phyloP scores from a whole-genome alignment of 2,113 vertebrate genomes.

The Gymnorhina tibicen region DNA sequence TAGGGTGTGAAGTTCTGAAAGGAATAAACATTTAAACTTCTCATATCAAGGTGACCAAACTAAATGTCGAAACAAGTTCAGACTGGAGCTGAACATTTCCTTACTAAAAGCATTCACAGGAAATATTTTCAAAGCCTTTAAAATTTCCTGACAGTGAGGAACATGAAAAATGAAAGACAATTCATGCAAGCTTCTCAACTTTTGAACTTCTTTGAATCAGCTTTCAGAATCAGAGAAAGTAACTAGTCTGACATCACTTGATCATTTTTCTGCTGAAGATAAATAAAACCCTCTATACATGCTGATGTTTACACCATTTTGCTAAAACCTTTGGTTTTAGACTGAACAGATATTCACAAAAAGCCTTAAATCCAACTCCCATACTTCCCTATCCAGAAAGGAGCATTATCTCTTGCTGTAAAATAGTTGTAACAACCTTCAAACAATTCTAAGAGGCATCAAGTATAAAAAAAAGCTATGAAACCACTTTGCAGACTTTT shows the following conservation, averaged over 20 bases:
- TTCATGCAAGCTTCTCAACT: neutral
- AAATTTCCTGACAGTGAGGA: neutral
- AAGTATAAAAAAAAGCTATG: neutral
- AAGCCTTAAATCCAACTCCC: neutral
- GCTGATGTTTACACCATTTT: rapidly evolving
- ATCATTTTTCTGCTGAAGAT: neutral
- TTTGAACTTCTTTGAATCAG: neutral
- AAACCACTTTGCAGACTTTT: neutral
- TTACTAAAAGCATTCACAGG: neutral
- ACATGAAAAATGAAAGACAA: neutral
- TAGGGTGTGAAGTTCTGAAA: neutral
- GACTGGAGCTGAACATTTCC: neutral
- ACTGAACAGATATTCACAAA: neutral
- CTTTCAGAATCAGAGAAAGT: neutral
- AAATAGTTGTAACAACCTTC: neutral
- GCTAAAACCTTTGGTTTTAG: neutral
- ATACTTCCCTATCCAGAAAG: neutral
- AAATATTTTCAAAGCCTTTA: neutral
- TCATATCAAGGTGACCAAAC: neutral
- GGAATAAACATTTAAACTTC: neutral
- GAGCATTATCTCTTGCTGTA: neutral
- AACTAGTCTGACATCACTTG: neutral
- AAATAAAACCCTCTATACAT: neutral
- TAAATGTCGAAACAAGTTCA: neutral
- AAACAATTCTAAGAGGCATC: neutral